A percentile compares a stretch with the other conserved stretches of the same genome.
Conservation (phyloP, 2,797 vertebrate species). For the Rhinichthys osculus region DNA sequence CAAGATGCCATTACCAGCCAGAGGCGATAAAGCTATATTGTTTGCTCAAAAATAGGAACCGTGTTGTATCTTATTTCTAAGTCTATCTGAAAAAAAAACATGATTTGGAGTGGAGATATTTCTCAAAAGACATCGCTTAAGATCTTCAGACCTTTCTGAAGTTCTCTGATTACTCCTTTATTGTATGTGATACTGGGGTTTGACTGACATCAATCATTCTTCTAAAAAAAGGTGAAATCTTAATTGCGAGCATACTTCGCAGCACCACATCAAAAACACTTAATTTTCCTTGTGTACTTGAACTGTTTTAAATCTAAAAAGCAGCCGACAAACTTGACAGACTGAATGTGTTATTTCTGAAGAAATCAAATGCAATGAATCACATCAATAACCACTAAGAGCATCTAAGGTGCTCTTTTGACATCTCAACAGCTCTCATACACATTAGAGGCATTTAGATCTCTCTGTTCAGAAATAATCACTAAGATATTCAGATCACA, state of each 20-base stretch:
- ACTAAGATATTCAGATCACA: conserved; percentile 1
- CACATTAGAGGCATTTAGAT: conserved; percentile 13
- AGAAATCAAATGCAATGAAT: background rate
- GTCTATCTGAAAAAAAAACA: background rate
- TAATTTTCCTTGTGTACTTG: background rate
- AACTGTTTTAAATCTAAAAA: conserved; percentile 27
- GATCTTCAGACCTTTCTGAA: conserved; percentile 14
- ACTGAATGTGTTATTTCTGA: conserved; percentile 5
- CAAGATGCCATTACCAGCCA: conserved; percentile 24
- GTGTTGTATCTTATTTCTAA: conserved; percentile 21
- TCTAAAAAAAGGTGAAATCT: background rate
- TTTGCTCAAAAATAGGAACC: conserved; percentile 20
- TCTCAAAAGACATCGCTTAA: conserved; percentile 16
- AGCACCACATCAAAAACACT: conserved; percentile 16
- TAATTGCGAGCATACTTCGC: conserved; percentile 3
- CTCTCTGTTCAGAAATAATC: conserved; percentile 13
- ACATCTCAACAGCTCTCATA: conserved; percentile 15
- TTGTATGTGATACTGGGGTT: background rate
- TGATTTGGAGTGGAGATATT: conserved; percentile 16
- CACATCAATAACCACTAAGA: conserved; percentile 11
- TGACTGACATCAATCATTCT: conserved; percentile 3
- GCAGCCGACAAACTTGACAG: background rate
- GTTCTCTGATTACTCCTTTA: background rate
- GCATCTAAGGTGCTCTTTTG: conserved; percentile 9
- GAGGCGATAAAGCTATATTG: conserved; percentile 9